Base-by-base conservation (phyloP, 2,888 invertebrate genomes). In the Osedax fenrisi region DNA sequence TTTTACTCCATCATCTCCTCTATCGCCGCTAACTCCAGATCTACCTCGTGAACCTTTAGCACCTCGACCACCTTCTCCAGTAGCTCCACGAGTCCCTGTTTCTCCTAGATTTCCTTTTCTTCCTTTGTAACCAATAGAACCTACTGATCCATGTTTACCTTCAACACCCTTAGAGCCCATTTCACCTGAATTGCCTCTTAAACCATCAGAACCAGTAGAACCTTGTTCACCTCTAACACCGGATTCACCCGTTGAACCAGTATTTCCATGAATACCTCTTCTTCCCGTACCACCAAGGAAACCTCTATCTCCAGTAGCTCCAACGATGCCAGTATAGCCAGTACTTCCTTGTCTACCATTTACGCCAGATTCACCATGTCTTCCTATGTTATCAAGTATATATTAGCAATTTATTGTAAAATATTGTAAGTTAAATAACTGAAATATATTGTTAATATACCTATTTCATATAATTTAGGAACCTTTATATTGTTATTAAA, bases 51-150 rank as follows among this genome's bases (percentile, higher is more conserved):
- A n/a, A 21, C 76, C 77, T 22, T 70, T 23, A 13, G 23, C 21
- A 21, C 78, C 78, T 25, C 75, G 75, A 13, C 23, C 22, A 25
- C 77, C 77, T 21, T 68, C 23, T 69, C 75, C 76, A 25, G 73
- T 26, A 25, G 1, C 22, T 10, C 76, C 77, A 41, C 26, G 66
- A 13, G 21, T 21, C n/a, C 78, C 78, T 22, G 62, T 61, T 3
- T 10, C 24, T 5, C 78, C 78, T 27, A 72, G 66, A 13, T 66
- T 26, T 17, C 78, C 78, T 59, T 64, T 64, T 5, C 56, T 27
- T 22, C 78, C 78, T 3, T 21, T 27, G 3, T n/a, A 26, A 17
- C 78, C 78, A 10, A 22, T 10, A n/a, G n/a, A n/a, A n/a, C n/a
- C n/a, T n/a, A n/a, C n/a, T n/a, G n/a, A n/a, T 13, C 61, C 61